phyloP scores from a whole-genome alignment of 2,113 vertebrate genomes.

The Hydrochoerus hydrochaeris region DNA sequence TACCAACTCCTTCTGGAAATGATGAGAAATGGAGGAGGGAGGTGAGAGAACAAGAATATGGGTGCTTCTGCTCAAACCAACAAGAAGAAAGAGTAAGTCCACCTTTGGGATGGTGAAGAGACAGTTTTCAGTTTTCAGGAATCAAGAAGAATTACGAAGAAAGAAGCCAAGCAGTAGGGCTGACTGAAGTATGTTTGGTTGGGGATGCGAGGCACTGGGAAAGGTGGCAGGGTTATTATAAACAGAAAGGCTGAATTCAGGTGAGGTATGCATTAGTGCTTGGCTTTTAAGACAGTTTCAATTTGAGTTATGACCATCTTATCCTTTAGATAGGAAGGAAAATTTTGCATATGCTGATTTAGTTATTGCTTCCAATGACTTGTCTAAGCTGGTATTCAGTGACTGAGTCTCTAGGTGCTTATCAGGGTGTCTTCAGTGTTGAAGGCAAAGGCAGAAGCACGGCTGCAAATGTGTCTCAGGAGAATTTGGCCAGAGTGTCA shows the following conservation, averaged over 20 bases:
- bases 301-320: not conserved
- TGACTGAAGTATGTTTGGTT: not conserved
- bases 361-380: not conserved
- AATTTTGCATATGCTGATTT: not conserved
- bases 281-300: not conserved
- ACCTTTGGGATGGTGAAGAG: not conserved
- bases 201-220: not conserved
- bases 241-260: not conserved
- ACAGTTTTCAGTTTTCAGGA: not conserved
- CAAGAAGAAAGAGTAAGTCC: not conserved
- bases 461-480: not conserved
- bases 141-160: not conserved
- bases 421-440: not conserved
- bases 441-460: not conserved
- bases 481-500: not conserved
- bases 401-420: not conserved
- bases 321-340: not conserved
- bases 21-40: too few relatives aligned
- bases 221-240: not conserved
- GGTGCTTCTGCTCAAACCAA: not conserved
- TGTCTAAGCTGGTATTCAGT: not conserved
- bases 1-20: slow-evolving; percentile 4
- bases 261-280: not conserved
- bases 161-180: not conserved
- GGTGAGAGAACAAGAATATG: not conserved